A percentile compares a stretch with the other conserved stretches of the same genome.
Evolutionary conservation across 2,888 invertebrate species (phyloP).

Genomic region (Euzetes globulus): DNA sequence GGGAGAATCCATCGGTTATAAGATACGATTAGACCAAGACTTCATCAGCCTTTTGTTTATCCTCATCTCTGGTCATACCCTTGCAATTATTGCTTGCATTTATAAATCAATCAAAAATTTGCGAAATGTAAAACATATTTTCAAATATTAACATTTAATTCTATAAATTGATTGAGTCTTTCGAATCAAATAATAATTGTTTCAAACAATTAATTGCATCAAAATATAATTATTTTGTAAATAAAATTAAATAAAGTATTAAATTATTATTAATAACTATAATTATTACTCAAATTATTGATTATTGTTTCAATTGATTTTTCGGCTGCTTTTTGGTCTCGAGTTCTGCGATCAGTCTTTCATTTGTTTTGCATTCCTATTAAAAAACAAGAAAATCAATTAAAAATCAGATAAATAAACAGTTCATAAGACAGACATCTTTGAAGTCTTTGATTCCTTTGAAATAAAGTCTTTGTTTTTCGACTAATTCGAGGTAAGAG

Average conservation of each 20-base stretch:
- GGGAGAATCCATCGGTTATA: neutral
- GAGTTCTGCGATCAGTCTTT: constrained; percentile 26
- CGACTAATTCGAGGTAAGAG: constrained; percentile 51
- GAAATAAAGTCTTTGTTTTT: constrained; percentile 68
- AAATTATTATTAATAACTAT: too few species aligned
- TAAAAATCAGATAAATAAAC: neutral
- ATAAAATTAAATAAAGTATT: too few species aligned
- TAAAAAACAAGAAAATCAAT: neutral
- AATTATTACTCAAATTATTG: too few species aligned
- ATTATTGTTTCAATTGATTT: neutral
- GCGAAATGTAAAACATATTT: neutral
- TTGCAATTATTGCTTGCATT: neutral
- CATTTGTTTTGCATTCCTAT: constrained; percentile 35
- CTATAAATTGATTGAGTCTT: too few species aligned
- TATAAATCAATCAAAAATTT: neutral
- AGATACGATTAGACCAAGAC: neutral
- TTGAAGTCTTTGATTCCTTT: constrained; percentile 67
- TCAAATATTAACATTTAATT: too few species aligned
- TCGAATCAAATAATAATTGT: too few species aligned
- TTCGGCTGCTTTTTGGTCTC: neutral
- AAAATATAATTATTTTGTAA: too few species aligned
- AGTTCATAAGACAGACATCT: constrained; percentile 47
- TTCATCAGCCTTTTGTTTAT: neutral
- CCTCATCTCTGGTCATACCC: neutral
- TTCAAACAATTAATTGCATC: too few species aligned